Evolutionary conservation across 2,888 invertebrate genomes (phyloP).

Genomic region (Oscheius sp.): DNA sequence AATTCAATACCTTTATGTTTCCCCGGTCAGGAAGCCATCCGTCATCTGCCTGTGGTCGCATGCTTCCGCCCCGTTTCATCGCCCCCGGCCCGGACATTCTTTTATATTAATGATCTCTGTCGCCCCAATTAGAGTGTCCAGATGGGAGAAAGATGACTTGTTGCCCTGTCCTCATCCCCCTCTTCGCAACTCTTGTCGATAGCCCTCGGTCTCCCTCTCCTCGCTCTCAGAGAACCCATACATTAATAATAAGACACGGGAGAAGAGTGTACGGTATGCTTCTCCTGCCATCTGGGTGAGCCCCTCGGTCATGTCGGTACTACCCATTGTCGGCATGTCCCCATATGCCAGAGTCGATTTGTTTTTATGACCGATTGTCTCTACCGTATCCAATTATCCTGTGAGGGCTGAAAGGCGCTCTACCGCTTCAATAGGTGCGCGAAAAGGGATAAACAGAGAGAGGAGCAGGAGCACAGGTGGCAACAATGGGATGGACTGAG

Average conservation of each 20-base stretch:
- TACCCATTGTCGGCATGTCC: neutral
- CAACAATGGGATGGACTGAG: neutral
- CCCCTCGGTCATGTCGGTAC: neutral
- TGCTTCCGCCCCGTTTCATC: conserved; percentile 37
- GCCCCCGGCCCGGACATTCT: conserved; percentile 30
- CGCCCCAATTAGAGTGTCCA: conserved; percentile 31
- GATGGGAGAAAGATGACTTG: conserved; percentile 9
- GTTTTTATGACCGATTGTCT: conserved; percentile 23
- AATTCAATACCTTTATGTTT: neutral
- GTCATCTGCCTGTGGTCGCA: conserved; percentile 26
- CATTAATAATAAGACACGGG: conserved; percentile 36
- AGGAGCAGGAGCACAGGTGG: neutral
- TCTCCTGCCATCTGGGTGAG: neutral
- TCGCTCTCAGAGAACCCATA: conserved; percentile 13
- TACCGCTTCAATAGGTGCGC: conserved; percentile 32
- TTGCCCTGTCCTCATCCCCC: neutral
- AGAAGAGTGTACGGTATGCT: neutral
- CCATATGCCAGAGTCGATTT: conserved; percentile 3
- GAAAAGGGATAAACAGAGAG: neutral
- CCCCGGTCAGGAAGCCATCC: conserved; percentile 11
- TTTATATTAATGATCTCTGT: conserved; percentile 38
- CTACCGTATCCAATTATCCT: conserved; percentile 38
- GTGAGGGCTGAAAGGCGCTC: conserved; percentile 12
- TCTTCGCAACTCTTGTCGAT: neutral
- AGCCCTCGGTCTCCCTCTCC: neutral